A percentile compares a stretch with the other conserved stretches of the same genome.
These are phyloP conservation scores for Parnassius apollo DNA, from an alignment of 2,888 invertebrate species.

Conservation along the genomic window DNA sequence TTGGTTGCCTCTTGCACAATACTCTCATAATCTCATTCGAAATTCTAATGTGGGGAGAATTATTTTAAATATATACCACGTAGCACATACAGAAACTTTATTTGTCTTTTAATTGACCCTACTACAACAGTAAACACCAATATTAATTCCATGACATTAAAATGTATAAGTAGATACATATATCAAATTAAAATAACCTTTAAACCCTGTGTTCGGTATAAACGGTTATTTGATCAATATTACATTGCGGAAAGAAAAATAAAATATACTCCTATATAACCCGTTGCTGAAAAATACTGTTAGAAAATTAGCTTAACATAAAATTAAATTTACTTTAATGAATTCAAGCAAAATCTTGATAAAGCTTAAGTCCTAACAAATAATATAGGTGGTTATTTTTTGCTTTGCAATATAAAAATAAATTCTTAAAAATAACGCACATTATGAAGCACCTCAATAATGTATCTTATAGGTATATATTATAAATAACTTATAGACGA, in stretches of 20 bases:
- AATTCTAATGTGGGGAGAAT: no score
- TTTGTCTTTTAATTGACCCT: constrained; percentile 48
- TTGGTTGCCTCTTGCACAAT: no score
- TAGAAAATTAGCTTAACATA: not conserved
- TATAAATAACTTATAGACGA: not conserved
- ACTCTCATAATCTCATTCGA: no score
- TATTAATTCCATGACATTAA: constrained; percentile 16
- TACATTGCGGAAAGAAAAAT: not conserved
- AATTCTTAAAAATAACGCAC: constrained; percentile 1
- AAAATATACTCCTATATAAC: constrained; percentile 2
- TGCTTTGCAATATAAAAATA: not conserved
- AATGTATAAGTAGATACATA: constrained; percentile 10
- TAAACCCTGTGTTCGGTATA: constrained; percentile 18
- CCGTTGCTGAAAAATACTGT: constrained; percentile 12
- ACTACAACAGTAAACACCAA: constrained; percentile 32
- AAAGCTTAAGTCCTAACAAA: no score
- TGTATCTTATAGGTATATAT: not conserved
- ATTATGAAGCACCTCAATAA: not conserved
- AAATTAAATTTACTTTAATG: constrained; percentile 1
- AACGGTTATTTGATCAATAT: constrained; percentile 1
- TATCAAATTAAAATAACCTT: constrained; percentile 23
- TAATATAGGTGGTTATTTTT: no score
- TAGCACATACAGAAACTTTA: constrained; percentile 26
- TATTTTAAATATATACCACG: constrained; percentile 15
- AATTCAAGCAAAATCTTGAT: not conserved